A percentile compares a stretch with the other conserved stretches of the same genome.
phyloP scores from a whole-genome alignment of 2,888 invertebrate genomes.

The Caenorhabditis sp. region DNA sequence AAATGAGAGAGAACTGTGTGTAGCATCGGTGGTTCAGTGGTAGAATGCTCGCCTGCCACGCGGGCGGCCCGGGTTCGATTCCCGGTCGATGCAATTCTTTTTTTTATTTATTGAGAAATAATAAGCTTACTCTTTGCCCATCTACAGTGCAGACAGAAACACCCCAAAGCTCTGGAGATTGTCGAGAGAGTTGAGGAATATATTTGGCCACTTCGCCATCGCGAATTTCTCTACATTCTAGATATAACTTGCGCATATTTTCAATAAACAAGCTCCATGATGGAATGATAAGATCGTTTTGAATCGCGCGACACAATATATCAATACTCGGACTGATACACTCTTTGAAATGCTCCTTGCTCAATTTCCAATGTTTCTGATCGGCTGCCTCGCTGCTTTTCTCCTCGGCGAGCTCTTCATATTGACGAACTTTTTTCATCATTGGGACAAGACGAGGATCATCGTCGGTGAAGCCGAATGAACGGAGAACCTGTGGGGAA shows the following conservation, averaged over 20 bases:
- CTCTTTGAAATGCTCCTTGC: neutral
- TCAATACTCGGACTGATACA: slow-evolving; percentile 62
- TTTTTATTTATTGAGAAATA: neutral
- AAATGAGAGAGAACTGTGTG: neutral
- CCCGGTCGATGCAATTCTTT: slow-evolving; percentile 55
- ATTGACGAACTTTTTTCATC: slow-evolving; percentile 46
- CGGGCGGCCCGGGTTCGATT: slow-evolving; percentile 67
- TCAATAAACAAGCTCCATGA: slow-evolving; percentile 89
- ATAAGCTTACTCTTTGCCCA: slow-evolving; percentile 46
- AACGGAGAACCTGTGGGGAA: slow-evolving; percentile 48
- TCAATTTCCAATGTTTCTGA: slow-evolving; percentile 55
- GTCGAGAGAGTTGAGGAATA: slow-evolving; percentile 91
- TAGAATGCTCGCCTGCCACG: slow-evolving; percentile 69
- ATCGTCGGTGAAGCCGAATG: slow-evolving; percentile 64
- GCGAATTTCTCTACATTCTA: slow-evolving; percentile 42
- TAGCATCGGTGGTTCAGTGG: slow-evolving; percentile 64
- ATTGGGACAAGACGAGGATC: slow-evolving; percentile 52
- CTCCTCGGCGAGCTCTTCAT: slow-evolving; percentile 42
- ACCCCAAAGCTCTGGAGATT: slow-evolving; percentile 78
- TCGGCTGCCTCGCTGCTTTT: slow-evolving; percentile 26
- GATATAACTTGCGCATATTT: slow-evolving; percentile 84
- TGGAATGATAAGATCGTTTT: slow-evolving; percentile 87
- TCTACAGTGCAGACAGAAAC: slow-evolving; percentile 92
- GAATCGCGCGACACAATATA: slow-evolving; percentile 63
- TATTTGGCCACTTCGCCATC: slow-evolving; percentile 75